phyloP scores from a whole-genome alignment of 2,797 vertebrate genomes.

The Astyanax mexicanus region DNA sequence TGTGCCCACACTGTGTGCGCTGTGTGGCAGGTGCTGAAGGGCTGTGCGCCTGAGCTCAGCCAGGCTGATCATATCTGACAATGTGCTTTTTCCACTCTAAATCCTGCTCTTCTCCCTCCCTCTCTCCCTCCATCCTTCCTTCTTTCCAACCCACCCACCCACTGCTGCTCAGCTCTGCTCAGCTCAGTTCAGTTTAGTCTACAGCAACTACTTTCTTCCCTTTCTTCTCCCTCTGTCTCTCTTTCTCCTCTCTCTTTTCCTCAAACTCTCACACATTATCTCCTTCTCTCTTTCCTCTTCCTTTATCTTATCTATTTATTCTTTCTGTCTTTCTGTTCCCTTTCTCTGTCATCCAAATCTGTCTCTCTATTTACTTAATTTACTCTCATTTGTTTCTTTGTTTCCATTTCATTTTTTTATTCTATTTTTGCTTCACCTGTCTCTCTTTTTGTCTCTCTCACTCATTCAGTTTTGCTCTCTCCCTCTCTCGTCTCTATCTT shows the following conservation, averaged over 20 bases:
- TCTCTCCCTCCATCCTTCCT: neutral
- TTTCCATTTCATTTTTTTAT: too few relatives aligned
- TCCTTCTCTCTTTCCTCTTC: neutral
- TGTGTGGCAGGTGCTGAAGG: slow-evolving; percentile 64
- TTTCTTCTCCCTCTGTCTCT: neutral
- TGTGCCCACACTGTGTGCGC: slow-evolving; percentile 28
- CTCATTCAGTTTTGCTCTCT: neutral
- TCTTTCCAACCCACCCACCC: slow-evolving; percentile 1
- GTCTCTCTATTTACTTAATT: too few relatives aligned
- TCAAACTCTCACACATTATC: neutral
- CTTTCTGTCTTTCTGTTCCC: slow-evolving; percentile 14
- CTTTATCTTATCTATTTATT: too few relatives aligned
- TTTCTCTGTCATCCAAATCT: slow-evolving; percentile 14
- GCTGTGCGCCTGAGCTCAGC: slow-evolving; percentile 55
- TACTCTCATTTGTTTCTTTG: too few relatives aligned
- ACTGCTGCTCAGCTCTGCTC: slow-evolving; percentile 31
- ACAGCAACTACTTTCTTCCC: slow-evolving; percentile 21
- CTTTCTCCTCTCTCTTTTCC: neutral
- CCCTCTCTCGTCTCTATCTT: neutral
- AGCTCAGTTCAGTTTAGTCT: slow-evolving; percentile 60
- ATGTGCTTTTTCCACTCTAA: slow-evolving; percentile 66
- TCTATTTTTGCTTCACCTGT: too few relatives aligned
- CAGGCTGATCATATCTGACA: slow-evolving; percentile 74
- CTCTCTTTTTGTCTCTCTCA: neutral
- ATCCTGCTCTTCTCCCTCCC: slow-evolving; percentile 28